Evolutionary conservation across 2,888 invertebrate genomes (phyloP).

Genomic region (Mythimna loreyi): DNA sequence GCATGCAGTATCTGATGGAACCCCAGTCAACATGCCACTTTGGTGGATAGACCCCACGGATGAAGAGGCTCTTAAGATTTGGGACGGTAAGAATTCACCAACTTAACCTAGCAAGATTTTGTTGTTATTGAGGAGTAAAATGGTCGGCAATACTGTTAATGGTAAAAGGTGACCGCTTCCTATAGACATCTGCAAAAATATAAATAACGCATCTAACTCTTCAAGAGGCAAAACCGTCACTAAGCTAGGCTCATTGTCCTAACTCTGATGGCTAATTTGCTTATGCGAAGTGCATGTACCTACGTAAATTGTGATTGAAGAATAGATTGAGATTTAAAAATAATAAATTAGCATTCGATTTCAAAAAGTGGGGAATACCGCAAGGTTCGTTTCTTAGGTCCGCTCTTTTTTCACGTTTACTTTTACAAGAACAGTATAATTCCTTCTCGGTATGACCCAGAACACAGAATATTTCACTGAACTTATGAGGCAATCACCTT

Average conservation of each 20-base stretch:
- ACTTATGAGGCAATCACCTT: not conserved
- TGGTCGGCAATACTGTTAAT: no score
- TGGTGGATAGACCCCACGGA: constrained; percentile 96
- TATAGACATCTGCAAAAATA: no score
- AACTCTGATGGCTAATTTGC: no score
- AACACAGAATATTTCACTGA: not conserved
- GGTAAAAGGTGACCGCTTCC: no score
- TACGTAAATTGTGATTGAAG: no score
- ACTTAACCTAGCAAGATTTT: not conserved
- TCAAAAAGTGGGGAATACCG: not conserved
- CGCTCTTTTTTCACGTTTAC: not conserved
- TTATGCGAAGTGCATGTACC: no score
- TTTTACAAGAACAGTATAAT: not conserved
- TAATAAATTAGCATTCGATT: not conserved
- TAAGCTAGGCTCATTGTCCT: no score
- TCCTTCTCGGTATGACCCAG: not conserved
- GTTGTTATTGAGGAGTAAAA: not conserved
- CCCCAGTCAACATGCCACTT: constrained; percentile 95
- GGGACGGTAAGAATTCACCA: constrained; percentile 86
- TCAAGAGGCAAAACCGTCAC: no score
- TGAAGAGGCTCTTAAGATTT: constrained; percentile 89
- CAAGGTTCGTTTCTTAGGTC: constrained; percentile 13
- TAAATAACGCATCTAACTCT: no score
- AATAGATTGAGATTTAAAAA: not conserved
- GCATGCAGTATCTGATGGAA: constrained; percentile 90